Conservation (phyloP, 2,888 invertebrate species). For the Sphinx pinastri region DNA sequence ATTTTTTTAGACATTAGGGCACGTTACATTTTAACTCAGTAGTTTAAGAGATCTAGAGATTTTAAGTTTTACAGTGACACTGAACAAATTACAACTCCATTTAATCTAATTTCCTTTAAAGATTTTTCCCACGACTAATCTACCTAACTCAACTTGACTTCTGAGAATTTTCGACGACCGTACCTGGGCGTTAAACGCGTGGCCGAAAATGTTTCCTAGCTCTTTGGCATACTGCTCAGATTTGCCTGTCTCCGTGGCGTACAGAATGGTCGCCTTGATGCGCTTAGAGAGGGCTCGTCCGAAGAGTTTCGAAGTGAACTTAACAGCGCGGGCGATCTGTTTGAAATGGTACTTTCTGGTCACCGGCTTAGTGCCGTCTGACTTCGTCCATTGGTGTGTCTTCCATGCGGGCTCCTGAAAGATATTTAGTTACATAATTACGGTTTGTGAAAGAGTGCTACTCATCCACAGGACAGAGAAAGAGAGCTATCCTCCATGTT, state of each 20-base stretch:
- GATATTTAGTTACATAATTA: background rate
- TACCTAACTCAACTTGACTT: constrained; percentile 20
- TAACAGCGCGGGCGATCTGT: constrained; percentile 97
- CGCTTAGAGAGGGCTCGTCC: constrained; percentile 95
- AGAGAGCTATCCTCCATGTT: too few species aligned
- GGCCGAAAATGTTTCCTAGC: constrained; percentile 93
- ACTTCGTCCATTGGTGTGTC: constrained; percentile 91
- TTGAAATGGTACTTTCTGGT: constrained; percentile 96
- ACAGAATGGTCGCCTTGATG: constrained; percentile 97
- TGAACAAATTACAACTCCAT: background rate
- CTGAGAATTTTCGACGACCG: constrained; percentile 32
- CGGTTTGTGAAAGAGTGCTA: too few species aligned
- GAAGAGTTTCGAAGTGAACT: constrained; percentile 97
- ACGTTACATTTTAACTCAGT: background rate
- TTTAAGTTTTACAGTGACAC: background rate
- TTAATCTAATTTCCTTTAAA: constrained; percentile 12
- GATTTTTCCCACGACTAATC: constrained; percentile 5
- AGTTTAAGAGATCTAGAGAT: background rate
- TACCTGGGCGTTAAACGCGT: constrained; percentile 97
- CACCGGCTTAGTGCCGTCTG: constrained; percentile 85
- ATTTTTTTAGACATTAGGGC: too few species aligned
- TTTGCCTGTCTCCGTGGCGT: constrained; percentile 97
- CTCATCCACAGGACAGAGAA: too few species aligned
- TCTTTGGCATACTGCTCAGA: constrained; percentile 97
- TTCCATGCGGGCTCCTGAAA: constrained; percentile 94